Conservation (phyloP, 2,888 invertebrate genomes). For the Metellina segmentata region DNA sequence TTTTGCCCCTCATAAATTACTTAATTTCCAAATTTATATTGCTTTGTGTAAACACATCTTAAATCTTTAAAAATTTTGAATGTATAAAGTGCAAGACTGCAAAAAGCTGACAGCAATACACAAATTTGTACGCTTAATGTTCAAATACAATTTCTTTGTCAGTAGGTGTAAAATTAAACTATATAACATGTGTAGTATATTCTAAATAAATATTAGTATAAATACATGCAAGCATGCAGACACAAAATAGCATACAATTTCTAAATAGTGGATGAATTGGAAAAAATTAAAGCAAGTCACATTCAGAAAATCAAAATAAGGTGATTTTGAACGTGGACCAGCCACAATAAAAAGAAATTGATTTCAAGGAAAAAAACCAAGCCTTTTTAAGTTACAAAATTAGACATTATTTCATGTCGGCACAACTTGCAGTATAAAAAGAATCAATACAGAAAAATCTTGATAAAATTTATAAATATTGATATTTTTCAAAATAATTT, state of each 20-base stretch:
- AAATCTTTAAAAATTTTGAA: too few species aligned
- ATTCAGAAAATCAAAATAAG: not conserved
- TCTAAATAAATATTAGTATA: not conserved
- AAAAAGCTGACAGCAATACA: not conserved
- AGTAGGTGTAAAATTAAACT: not conserved
- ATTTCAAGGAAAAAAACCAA: not conserved
- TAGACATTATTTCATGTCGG: not conserved
- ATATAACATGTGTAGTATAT: not conserved
- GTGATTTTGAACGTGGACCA: constrained; percentile 17
- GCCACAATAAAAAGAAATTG: constrained; percentile 13
- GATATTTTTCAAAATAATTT: too few species aligned
- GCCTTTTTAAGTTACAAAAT: not conserved
- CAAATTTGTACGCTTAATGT: not conserved
- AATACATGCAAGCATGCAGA: not conserved
- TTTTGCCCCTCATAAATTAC: not conserved
- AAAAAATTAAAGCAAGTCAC: not conserved
- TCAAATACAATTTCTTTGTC: not conserved
- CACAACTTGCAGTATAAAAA: not conserved
- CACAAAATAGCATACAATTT: not conserved
- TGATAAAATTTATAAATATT: not conserved
- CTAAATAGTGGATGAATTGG: not conserved
- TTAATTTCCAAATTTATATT: not conserved
- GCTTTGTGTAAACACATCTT: not conserved
- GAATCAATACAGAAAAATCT: not conserved
- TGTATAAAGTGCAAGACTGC: not conserved